Conservation (phyloP, 2,797 vertebrate genomes). For the Phrynocephalus vlangalii region DNA sequence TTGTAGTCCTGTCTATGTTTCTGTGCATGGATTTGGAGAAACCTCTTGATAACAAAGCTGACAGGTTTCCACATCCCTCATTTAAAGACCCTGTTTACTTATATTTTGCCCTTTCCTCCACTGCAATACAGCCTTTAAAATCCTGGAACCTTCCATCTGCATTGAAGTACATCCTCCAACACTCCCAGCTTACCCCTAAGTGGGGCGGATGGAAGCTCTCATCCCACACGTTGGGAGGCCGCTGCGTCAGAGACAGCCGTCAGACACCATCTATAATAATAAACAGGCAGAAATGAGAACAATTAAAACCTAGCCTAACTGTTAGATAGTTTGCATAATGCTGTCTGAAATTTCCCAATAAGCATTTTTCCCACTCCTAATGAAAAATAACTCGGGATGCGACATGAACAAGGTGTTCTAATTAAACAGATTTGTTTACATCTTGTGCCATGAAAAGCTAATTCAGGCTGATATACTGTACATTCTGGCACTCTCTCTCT, state of each 20-base stretch:
- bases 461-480: slow-evolving; percentile 81
- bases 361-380: slow-evolving; percentile 34
- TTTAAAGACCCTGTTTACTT: not conserved
- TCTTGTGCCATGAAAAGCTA: slow-evolving; percentile 76
- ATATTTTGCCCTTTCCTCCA: not conserved
- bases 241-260: not conserved
- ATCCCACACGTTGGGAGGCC: not conserved
- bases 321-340: slow-evolving; percentile 47
- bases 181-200: no score
- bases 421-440: slow-evolving; percentile 86
- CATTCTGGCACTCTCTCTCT: slow-evolving; percentile 68
- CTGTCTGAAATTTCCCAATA: slow-evolving; percentile 57
- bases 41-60: not conserved
- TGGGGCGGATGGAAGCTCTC: not conserved
- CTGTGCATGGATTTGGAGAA: no score
- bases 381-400: slow-evolving; percentile 75
- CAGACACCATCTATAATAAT: not conserved
- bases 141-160: not conserved
- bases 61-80: not conserved
- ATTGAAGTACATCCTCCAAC: not conserved
- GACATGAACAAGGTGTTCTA: slow-evolving; percentile 82
- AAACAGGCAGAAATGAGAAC: slow-evolving; percentile 19
- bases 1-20: no score
- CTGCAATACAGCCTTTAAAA: not conserved
- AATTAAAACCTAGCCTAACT: slow-evolving; percentile 28